phyloP scores from a whole-genome alignment of 2,113 vertebrate genomes.

The Grammomys surdaster region DNA sequence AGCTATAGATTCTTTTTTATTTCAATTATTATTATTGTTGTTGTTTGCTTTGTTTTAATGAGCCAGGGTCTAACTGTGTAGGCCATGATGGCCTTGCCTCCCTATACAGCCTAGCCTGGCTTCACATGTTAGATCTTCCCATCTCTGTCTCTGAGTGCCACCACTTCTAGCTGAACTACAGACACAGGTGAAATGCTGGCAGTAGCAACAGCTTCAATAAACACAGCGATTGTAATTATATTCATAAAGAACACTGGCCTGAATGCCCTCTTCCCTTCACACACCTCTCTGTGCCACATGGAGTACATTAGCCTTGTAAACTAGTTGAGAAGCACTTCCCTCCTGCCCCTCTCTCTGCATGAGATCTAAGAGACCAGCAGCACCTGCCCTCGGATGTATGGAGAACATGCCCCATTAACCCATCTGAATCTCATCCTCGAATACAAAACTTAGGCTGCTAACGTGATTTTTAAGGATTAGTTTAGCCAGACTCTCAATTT shows the following conservation, averaged over 20 bases:
- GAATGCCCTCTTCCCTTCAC: background rate
- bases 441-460: conserved; percentile 25
- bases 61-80: background rate
- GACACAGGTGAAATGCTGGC: background rate
- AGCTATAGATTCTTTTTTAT: background rate
- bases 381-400: background rate
- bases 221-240: background rate
- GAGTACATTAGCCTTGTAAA: background rate
- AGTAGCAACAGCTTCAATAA: background rate
- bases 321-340: background rate
- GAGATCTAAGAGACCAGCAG: background rate
- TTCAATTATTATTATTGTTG: background rate
- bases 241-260: background rate
- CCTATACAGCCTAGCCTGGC: background rate
- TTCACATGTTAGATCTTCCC: background rate
- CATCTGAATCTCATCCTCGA: background rate
- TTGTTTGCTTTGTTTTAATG: background rate
- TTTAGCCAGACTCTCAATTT: conserved; percentile 10
- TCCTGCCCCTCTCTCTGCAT: background rate
- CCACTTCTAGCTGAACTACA: background rate
- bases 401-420: background rate
- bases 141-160: background rate
- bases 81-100: background rate
- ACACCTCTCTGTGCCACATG: background rate
- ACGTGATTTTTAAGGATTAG: background rate